Evolutionary conservation across 2,797 vertebrate genomes (phyloP).

Genomic region (Darevskia mixta): DNA sequence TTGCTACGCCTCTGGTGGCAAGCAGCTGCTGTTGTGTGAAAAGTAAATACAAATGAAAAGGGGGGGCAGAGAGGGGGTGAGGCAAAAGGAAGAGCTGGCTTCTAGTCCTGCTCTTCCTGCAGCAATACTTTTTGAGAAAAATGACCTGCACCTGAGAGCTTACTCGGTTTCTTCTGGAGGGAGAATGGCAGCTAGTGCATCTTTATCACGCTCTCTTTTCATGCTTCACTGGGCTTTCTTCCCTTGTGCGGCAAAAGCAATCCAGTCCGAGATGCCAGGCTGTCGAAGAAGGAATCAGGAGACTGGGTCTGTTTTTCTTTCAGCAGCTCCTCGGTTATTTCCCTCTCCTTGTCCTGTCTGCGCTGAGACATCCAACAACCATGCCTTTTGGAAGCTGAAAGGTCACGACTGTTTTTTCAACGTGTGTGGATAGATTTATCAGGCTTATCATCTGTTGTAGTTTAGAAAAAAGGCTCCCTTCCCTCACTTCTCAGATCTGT

Average conservation of each 20-base stretch:
- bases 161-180: neutral
- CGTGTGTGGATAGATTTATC: slow-evolving; percentile 12
- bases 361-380: slow-evolving; percentile 1
- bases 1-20: no score
- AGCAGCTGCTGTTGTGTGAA: neutral
- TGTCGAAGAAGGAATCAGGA: neutral
- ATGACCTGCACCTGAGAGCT: slow-evolving; percentile 3
- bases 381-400: slow-evolving; percentile 23
- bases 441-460: neutral
- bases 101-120: slow-evolving; percentile 18
- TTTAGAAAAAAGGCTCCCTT: neutral
- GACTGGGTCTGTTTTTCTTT: neutral
- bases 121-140: slow-evolving; percentile 9
- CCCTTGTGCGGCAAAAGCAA: neutral
- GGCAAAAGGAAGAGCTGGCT: neutral
- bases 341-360: neutral
- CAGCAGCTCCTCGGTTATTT: neutral
- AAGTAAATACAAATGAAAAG: neutral
- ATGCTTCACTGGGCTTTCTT: slow-evolving; percentile 9
- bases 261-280: slow-evolving; percentile 17
- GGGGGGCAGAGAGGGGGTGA: neutral
- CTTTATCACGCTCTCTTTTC: slow-evolving; percentile 26
- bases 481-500: neutral
- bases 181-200: slow-evolving; percentile 11
- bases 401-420: neutral